A percentile compares a stretch with the other conserved stretches of the same genome.
Evolutionary conservation across 2,113 vertebrate species (phyloP).

Genomic region (Grallaria varia): DNA sequence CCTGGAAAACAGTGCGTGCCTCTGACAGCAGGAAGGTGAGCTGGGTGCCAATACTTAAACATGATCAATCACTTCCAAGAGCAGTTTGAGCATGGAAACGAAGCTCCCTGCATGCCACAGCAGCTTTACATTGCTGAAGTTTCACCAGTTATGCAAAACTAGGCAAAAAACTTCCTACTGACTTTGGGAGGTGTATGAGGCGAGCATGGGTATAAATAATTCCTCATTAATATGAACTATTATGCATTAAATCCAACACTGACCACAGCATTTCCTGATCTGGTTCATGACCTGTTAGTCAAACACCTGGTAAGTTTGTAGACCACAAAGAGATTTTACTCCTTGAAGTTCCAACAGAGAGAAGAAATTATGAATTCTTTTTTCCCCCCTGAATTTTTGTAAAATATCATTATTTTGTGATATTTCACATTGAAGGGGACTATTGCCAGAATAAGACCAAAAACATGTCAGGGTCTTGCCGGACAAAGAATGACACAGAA

Average conservation of each 20-base stretch:
- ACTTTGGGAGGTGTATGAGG: background rate
- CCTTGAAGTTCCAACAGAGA: background rate
- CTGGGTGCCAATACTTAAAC: background rate
- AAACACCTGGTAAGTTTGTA: background rate
- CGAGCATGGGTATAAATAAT: background rate
- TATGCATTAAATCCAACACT: background rate
- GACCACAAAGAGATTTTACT: background rate
- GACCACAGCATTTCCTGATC: background rate
- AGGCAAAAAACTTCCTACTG: background rate
- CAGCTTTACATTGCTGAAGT: background rate
- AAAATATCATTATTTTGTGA: rapidly evolving
- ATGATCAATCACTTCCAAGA: background rate
- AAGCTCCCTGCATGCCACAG: background rate
- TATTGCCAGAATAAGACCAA: background rate
- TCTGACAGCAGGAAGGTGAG: background rate
- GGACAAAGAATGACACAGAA: background rate
- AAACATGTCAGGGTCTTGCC: background rate
- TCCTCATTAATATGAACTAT: background rate
- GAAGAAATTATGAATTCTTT: rapidly evolving
- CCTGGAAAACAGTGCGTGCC: background rate
- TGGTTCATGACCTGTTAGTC: background rate
- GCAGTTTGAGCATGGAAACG: background rate
- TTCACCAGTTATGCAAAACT: background rate
- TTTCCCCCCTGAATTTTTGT: rapidly evolving
- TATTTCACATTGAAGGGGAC: background rate